Evolutionary conservation across 2,113 vertebrate genomes (phyloP).

Genomic region (Trichomycterus rosablanca): DNA sequence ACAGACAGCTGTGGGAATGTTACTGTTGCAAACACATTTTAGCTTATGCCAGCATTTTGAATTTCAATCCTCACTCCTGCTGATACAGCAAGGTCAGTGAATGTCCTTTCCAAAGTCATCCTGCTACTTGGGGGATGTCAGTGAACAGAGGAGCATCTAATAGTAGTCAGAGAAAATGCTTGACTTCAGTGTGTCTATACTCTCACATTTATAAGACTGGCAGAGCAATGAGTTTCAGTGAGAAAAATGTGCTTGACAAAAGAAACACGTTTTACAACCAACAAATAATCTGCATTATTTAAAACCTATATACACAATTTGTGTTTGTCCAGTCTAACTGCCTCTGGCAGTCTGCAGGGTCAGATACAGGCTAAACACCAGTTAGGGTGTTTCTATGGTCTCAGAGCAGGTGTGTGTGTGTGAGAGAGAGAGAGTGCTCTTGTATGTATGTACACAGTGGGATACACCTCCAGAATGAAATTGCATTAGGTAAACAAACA

Average conservation of each 20-base stretch:
- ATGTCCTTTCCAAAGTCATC: background rate
- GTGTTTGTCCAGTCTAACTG: slow-evolving; percentile 34
- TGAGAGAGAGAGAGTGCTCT: no score
- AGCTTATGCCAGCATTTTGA: slow-evolving; percentile 3
- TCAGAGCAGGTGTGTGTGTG: slow-evolving; percentile 2
- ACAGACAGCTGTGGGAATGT: background rate
- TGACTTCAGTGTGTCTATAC: background rate
- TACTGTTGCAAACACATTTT: background rate
- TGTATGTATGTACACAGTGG: slow-evolving; percentile 3
- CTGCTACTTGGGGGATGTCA: slow-evolving; percentile 20
- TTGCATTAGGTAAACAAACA: slow-evolving; percentile 48
- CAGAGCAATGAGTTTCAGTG: no score
- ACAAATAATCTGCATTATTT: no score
- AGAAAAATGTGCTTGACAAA: no score
- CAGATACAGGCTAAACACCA: slow-evolving; percentile 56
- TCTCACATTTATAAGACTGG: background rate
- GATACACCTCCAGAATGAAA: slow-evolving; percentile 30
- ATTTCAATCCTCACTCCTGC: slow-evolving; percentile 14
- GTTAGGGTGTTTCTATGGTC: slow-evolving; percentile 52
- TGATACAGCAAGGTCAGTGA: slow-evolving; percentile 1
- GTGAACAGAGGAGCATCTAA: slow-evolving; percentile 24
- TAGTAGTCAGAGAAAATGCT: slow-evolving; percentile 7
- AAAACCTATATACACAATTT: slow-evolving; percentile 34
- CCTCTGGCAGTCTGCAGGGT: slow-evolving; percentile 48
- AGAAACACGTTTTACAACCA: no score